Evolutionary conservation across 2,888 invertebrate genomes (phyloP).

Genomic region (Sphaerophoria rueppellii): DNA sequence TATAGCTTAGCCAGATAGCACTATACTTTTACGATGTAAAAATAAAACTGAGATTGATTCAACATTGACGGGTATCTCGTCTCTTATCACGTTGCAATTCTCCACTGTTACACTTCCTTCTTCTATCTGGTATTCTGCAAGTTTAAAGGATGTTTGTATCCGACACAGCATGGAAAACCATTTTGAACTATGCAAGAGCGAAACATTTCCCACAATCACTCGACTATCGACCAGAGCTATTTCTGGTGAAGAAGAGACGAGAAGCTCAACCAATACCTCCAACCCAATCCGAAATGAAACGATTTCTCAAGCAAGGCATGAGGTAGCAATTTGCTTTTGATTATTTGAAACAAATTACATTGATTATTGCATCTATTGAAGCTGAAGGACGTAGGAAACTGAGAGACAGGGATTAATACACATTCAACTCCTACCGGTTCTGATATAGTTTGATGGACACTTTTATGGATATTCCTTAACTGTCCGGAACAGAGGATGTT

Average conservation of each 20-base stretch:
- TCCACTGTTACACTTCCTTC: constrained; percentile 1
- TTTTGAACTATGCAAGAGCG: background rate
- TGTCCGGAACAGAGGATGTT: too few relatives aligned
- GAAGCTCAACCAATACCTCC: background rate
- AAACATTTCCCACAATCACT: constrained; percentile 55
- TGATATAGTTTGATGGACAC: background rate
- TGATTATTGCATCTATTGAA: constrained; percentile 58
- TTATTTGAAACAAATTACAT: constrained; percentile 66
- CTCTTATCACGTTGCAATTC: constrained; percentile 25
- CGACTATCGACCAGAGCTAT: background rate
- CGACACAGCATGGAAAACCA: background rate
- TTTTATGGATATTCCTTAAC: background rate
- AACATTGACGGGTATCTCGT: constrained; percentile 49
- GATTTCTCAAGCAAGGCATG: constrained; percentile 58
- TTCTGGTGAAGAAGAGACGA: too few relatives aligned
- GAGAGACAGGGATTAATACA: background rate
- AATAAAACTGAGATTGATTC: constrained; percentile 63
- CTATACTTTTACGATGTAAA: background rate
- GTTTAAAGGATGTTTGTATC: background rate
- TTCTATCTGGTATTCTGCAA: background rate
- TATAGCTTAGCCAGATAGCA: constrained; percentile 1
- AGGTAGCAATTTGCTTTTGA: constrained; percentile 67
- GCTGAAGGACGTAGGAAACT: background rate
- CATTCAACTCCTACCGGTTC: background rate
- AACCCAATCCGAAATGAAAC: constrained; percentile 19